Evolutionary conservation across 2,888 invertebrate genomes (phyloP).

Genomic region (Koerneria pararmatus): DNA sequence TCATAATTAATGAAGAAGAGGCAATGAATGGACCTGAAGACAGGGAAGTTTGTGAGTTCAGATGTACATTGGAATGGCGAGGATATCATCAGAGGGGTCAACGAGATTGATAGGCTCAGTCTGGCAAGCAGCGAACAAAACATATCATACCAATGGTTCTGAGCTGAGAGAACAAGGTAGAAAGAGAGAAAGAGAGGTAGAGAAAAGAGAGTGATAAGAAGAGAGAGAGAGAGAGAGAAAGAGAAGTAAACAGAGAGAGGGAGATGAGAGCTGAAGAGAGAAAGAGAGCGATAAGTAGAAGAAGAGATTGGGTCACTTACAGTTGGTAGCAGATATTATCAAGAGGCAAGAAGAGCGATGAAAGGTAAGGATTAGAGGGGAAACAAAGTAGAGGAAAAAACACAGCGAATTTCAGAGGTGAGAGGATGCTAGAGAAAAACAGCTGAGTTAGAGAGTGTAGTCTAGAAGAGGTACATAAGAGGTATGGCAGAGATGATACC

Average conservation of each 20-base stretch:
- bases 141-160: too few relatives aligned
- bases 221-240: neutral
- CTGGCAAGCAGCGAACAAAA: too few relatives aligned
- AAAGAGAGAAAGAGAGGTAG: neutral
- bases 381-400: conserved; percentile 19
- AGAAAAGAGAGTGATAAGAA: neutral
- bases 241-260: conserved; percentile 1
- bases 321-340: neutral
- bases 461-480: neutral
- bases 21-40: too few relatives aligned
- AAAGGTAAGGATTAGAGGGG: neutral
- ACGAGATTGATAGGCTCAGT: too few relatives aligned
- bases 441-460: neutral
- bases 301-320: neutral
- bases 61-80: too few relatives aligned
- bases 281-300: neutral
- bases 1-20: too few relatives aligned
- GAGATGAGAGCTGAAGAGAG: conserved; percentile 3
- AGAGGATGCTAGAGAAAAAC: neutral
- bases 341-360: conserved; percentile 10
- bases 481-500: neutral
- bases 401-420: conserved; percentile 24
- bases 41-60: too few relatives aligned
- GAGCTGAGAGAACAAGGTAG: too few relatives aligned
- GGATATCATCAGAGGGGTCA: too few relatives aligned